These are phyloP conservation scores for Enoplosus armatus DNA, from an alignment of 2,797 vertebrate genomes.

Conservation along the genomic window DNA sequence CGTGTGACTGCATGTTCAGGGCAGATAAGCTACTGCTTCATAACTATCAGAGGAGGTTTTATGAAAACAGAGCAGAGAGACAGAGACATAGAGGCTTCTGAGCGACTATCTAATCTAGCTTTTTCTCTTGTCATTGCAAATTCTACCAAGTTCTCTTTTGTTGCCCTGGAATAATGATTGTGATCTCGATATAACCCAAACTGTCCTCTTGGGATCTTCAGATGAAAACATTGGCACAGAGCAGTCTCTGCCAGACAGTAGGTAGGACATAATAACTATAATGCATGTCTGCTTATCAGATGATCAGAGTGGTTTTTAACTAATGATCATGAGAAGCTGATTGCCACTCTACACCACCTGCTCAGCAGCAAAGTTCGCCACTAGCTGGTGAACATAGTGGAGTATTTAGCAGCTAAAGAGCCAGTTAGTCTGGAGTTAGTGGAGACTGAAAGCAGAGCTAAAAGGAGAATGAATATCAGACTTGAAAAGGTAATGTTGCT, in stretches of 20 bases:
- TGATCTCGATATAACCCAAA: neutral
- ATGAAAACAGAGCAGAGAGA: neutral
- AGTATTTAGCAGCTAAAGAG: too few species aligned
- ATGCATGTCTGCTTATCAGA: neutral
- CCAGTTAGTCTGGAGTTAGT: too few species aligned
- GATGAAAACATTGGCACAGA: neutral
- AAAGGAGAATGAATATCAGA: too few species aligned
- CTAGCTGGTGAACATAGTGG: too few species aligned
- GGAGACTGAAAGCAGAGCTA: too few species aligned
- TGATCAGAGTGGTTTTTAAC: neutral
- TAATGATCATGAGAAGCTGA: neutral
- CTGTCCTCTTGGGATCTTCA: neutral
- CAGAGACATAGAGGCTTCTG: neutral
- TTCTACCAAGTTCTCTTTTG: neutral
- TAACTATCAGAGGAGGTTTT: neutral
- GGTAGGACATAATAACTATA: neutral
- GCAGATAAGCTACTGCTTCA: neutral
- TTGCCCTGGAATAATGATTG: neutral
- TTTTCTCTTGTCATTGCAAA: neutral
- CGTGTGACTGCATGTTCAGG: conserved; percentile 8
- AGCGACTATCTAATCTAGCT: neutral
- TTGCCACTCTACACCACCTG: too few species aligned
- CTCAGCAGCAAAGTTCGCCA: too few species aligned
- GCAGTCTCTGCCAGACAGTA: neutral
- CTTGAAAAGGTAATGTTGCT: too few species aligned